Percentiles rank a stretch among this genome's conserved stretches.
phyloP scores from a whole-genome alignment of 1,140 invertebrate genomes.

The Drosophila virilis region DNA sequence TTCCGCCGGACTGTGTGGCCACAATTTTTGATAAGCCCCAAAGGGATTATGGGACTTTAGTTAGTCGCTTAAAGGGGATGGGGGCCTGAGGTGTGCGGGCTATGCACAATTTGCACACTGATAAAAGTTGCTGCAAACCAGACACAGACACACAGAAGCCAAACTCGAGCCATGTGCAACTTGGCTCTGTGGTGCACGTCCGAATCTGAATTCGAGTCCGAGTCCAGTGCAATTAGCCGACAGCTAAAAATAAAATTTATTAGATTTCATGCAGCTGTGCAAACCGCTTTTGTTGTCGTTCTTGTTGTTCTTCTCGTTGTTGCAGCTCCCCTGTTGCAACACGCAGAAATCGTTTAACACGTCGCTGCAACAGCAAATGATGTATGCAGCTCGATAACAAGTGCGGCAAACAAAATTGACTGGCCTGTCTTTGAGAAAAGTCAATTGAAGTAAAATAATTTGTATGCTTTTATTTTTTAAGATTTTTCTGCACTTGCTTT shows the following conservation, averaged over 20 bases:
- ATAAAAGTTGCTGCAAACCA: conserved; percentile 54
- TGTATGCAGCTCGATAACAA: conserved; percentile 22
- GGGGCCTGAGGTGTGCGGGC: not conserved
- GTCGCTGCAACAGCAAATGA: conserved; percentile 18
- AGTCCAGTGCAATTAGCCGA: conserved; percentile 63
- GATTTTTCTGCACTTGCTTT: not conserved
- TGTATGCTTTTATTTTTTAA: not conserved
- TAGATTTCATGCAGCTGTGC: conserved; percentile 57
- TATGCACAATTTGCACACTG: conserved; percentile 18
- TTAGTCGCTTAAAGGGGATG: not conserved
- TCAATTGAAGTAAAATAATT: not conserved
- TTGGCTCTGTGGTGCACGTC: conserved; percentile 17
- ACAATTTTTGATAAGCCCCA: conserved; percentile 45
- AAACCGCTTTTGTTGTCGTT: conserved; percentile 14
- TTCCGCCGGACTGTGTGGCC: conserved; percentile 18
- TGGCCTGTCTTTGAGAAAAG: not conserved
- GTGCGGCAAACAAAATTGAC: conserved; percentile 12
- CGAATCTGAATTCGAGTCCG: conserved; percentile 2
- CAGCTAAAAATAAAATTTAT: conserved; percentile 77
- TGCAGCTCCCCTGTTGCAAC: conserved; percentile 26
- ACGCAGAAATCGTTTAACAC: conserved; percentile 28
- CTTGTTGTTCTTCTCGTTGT: conserved; percentile 17
- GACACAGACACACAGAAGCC: not conserved
- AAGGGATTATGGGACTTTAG: conserved; percentile 53
- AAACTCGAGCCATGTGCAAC: conserved; percentile 32